phyloP scores from a whole-genome alignment of 1,140 invertebrate genomes.

The Rhopalosiphum maidis region DNA sequence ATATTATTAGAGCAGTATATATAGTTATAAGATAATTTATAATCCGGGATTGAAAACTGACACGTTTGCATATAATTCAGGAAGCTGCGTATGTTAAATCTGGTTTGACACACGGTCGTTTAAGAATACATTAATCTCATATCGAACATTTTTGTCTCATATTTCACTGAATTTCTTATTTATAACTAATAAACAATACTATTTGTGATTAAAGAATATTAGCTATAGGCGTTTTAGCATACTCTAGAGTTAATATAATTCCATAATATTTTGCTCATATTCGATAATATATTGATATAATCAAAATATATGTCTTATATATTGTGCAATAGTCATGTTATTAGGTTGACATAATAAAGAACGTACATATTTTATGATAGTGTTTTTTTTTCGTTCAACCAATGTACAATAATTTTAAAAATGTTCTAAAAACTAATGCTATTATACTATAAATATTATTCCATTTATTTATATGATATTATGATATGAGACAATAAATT shows the following conservation, averaged over 20 bases:
- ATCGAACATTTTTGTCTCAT: neutral
- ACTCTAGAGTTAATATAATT: neutral
- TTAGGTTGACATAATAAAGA: neutral
- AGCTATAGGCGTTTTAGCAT: neutral
- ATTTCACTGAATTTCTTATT: neutral
- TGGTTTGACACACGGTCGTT: neutral
- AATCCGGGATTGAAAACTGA: neutral
- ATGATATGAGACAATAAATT: neutral
- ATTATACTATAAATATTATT: neutral
- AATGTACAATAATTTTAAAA: neutral
- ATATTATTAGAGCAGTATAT: neutral
- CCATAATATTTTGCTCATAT: neutral
- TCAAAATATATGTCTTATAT: neutral
- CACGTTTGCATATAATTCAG: neutral
- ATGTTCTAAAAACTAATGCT: neutral
- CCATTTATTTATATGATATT: neutral
- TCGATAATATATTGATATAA: neutral
- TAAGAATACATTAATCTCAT: neutral
- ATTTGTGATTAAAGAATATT: neutral
- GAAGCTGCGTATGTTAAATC: neutral
- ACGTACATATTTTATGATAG: neutral
- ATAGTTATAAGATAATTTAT: neutral
- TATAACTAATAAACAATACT: neutral
- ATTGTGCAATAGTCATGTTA: neutral
- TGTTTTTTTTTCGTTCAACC: neutral